A percentile compares a stretch with the other conserved stretches of the same genome.
Evolutionary conservation across 2,797 vertebrate genomes (phyloP).

Genomic region (Threskiornis aethiopicus): DNA sequence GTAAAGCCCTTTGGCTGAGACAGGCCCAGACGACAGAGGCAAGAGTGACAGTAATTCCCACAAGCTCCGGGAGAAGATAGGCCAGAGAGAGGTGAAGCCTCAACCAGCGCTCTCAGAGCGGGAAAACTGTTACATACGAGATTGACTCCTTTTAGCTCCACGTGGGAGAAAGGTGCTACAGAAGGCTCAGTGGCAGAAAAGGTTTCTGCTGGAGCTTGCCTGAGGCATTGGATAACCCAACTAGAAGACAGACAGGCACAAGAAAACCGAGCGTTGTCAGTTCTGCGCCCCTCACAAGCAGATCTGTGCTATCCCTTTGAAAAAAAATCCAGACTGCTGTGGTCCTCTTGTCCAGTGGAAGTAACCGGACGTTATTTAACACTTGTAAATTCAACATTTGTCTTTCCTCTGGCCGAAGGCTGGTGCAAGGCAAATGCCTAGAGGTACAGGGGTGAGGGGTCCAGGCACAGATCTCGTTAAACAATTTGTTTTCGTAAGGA

Average conservation of each 20-base stretch:
- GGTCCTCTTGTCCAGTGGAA: background rate
- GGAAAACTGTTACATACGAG: background rate
- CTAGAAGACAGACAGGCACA: background rate
- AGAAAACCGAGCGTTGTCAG: background rate
- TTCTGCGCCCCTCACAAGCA: background rate
- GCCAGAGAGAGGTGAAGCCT: background rate
- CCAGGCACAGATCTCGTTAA: background rate
- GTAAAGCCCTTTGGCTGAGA: background rate
- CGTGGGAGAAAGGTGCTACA: background rate
- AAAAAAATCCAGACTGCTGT: background rate
- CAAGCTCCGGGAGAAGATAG: background rate
- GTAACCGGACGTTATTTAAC: background rate
- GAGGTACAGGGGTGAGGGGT: background rate
- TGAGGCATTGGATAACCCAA: background rate
- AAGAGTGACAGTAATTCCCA: background rate
- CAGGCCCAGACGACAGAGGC: background rate
- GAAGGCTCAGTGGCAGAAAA: background rate
- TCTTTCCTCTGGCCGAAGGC: background rate
- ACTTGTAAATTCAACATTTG: background rate
- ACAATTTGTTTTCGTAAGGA: background rate
- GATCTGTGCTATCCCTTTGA: background rate
- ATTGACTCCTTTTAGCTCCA: background rate
- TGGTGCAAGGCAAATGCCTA: background rate
- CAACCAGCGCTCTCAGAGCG: background rate
- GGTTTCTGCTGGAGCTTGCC: background rate